phyloP scores from a whole-genome alignment of 2,113 vertebrate genomes.

The Mionectes macconnelli region DNA sequence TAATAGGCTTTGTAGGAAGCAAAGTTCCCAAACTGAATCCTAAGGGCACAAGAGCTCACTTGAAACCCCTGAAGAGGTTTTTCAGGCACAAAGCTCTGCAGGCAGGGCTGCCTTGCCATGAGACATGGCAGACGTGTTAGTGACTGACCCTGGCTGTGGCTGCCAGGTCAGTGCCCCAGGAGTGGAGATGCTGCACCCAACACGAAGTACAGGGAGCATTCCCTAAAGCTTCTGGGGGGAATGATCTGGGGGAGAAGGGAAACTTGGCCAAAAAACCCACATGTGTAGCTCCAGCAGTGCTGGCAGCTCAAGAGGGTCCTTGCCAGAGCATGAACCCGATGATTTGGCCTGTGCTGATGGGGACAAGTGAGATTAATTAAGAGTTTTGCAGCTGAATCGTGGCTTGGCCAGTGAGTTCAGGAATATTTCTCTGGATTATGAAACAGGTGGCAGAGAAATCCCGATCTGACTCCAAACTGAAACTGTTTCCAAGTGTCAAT shows the following conservation, averaged over 20 bases:
- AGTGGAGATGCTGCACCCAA: neutral
- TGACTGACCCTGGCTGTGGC: neutral
- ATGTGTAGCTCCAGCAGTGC: neutral
- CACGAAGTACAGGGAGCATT: accelerated
- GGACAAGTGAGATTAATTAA: neutral
- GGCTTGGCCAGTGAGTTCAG: neutral
- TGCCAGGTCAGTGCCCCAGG: too few relatives aligned
- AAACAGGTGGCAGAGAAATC: neutral
- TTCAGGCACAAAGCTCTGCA: neutral
- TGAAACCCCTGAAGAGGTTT: neutral
- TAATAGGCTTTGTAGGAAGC: neutral
- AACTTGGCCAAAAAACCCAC: neutral
- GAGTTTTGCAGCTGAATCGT: neutral
- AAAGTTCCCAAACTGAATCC: neutral
- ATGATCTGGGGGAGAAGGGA: neutral
- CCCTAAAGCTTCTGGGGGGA: neutral
- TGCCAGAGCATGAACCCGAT: accelerated
- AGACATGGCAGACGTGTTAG: accelerated
- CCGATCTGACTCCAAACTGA: neutral
- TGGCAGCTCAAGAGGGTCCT: neutral
- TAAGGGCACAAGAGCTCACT: neutral
- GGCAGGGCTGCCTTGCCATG: neutral
- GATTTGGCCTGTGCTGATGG: neutral
- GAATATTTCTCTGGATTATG: neutral
- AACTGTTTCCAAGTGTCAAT: neutral